These are phyloP conservation scores for Miltochrista miniata DNA, from an alignment of 2,888 invertebrate species.

Conservation along the genomic window DNA sequence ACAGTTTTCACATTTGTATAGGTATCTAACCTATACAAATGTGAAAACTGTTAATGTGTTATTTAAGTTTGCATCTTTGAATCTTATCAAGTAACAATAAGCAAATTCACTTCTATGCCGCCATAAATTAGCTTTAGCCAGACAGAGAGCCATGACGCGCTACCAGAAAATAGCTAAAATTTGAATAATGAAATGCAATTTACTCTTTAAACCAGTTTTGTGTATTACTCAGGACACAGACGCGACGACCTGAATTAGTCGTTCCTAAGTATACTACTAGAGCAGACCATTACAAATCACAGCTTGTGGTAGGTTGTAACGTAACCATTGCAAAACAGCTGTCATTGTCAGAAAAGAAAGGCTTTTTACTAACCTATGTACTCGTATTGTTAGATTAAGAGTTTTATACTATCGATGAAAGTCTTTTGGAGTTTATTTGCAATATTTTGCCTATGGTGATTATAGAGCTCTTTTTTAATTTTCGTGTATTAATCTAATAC, in stretches of 20 bases:
- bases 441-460: too few relatives aligned
- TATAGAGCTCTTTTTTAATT: too few relatives aligned
- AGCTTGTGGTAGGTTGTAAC: background rate
- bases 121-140: conserved; percentile 15
- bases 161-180: conserved; percentile 32
- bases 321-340: too few relatives aligned
- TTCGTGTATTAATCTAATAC: too few relatives aligned
- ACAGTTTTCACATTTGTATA: too few relatives aligned
- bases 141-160: conserved; percentile 29
- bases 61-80: background rate
- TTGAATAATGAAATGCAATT: conserved; percentile 19
- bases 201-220: conserved; percentile 19
- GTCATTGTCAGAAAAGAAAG: too few relatives aligned
- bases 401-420: too few relatives aligned
- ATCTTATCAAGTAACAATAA: conserved; percentile 1
- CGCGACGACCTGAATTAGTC: conserved; percentile 8
- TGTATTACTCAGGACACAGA: conserved; percentile 13
- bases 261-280: background rate
- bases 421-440: too few relatives aligned
- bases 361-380: too few relatives aligned
- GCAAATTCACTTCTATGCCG: conserved; percentile 8
- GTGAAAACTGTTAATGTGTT: conserved; percentile 1
- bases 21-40: too few relatives aligned
- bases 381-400: too few relatives aligned
- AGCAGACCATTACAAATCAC: background rate